Base-by-base conservation (phyloP, 2,113 vertebrate species). In the Cyanistes caeruleus region DNA sequence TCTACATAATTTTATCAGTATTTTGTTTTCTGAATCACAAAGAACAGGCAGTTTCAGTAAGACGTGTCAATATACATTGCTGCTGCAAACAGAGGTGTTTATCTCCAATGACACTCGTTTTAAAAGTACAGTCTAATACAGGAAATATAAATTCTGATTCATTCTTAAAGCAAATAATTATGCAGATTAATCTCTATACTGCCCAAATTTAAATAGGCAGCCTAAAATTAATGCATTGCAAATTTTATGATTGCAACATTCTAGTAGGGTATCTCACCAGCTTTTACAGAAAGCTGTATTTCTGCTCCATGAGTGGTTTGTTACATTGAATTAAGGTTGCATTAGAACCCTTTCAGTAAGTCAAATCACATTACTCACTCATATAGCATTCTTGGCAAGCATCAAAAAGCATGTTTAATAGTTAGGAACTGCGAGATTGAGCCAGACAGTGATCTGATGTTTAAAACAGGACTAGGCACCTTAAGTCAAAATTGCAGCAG, bases 291-390 rank as follows among this genome's bases (percentile, higher is more conserved):
- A 77, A 93, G 30, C 21, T 55, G 31, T 31, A 49, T 64, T 81
- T 78, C 27, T 89, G 73, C 39, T 65, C 21, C 7, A 3, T 0
- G 0, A 94, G 62, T 31, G 6, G 41, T 68, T 93, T 74, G 24
- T 68, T 87, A 64, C 52, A 72, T 84, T 81, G 60, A 74, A 88
- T 93, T 88, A 88, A 86, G 22, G 18, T 63, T 92, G 59, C 72
- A 84, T 92, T 95, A 94, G 67, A 86, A 83, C 13, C 20, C 85
- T 90, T 93, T 95, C 83, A 90, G 59, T 90, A 85, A 91, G 58
- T 93, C 85, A 83, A 77, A 90, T 65, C 28, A 30, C 72, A 93
- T 95, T 93, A 81, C 52, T 93, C 60, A 90, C 55, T 89, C 33
- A 59, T 67, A 84, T 23, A 90, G 33, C 68, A 56, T 72, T 78